Evolutionary conservation across 2,113 vertebrate species (phyloP), one percentile per base, ranked within the genome.

Genomic region (Rhipidura dahli): DNA sequence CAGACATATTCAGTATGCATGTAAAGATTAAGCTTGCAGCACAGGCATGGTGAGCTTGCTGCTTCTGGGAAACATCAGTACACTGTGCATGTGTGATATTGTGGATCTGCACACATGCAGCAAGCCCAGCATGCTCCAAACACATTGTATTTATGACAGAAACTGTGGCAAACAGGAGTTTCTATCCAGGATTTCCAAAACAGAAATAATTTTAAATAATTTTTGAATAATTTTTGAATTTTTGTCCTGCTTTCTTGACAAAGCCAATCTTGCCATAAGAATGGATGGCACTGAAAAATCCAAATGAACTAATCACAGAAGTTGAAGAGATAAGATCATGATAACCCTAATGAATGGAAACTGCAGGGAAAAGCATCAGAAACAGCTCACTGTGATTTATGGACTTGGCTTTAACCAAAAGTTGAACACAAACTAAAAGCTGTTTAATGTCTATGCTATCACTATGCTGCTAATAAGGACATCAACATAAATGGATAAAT

Each of bases 1-100:
- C 95, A 95, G 92, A 94, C 68, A 33, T 33, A 35, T 70, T 90
- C 76, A 78, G 63, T 89, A 22, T 66, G 64, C 64, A 70, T 1
- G 1, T 44, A 66, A 79, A 93, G 83, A 94, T 92, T 89, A 89
- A 83, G 20, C 93, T 83, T 88, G 68, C 71, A 86, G 59, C 26
- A 70, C 16, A 93, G 45, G 26, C 82, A 39, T 2, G 56, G 44
- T 5, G 20, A 90, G 16, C 35, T 66, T 81, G 49, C n/a, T 69
- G 30, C 16, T 86, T 73, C 95, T 97, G 95, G 94, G 59, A 95
- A 90, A 81, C 23, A 81, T 96, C 92, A 89, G 39, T 33, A 10
- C 11, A 3, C 8, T 9, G 14, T 50, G 39, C 33, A 26, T 37
- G 27, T 59, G 33, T 1, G 21, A 73, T 69, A 54, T 4, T 42